Base-by-base conservation (phyloP, 2,113 vertebrate genomes). In the Benthochromis sp. region DNA sequence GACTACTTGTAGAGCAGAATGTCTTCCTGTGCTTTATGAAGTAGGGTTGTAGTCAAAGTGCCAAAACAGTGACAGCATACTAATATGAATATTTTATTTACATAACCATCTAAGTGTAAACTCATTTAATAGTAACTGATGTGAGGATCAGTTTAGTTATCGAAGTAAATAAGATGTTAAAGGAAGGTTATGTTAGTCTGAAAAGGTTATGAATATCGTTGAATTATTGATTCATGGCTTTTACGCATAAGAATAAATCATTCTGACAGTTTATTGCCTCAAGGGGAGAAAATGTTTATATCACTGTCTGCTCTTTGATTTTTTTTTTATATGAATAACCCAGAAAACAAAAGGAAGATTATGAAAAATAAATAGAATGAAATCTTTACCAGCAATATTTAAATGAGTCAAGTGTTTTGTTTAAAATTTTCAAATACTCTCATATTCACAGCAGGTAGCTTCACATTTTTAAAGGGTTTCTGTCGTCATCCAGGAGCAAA, bases 181-280 rank as follows among this genome's bases (percentile, higher is more conserved):
- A 82, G 52, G 57, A 90, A 45, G n/a, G 31, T 54, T 78, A 38
- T 36, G 57, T 83, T 84, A 71, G 11, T 83, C 82, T 84, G 45
- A 89, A 6, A 88, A 83, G 43, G 54, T 78, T 52, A 27, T 50
- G 45, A 83, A 85, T 87, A 66, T 73, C 5, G 50, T 83, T 83
- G 76, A 38, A 86, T 85, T 55, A 88, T 90, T 86, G 84, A 90
- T 90, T 85, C 17, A 53, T 89, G 52, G 27, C 36, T 52, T 83
- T 71, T 59, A 55, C 29, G 85, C 29, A 61, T 13, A 19, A 82
- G 36, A 80, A 85, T 90, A 83, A 90, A 86, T 94, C 82, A 88
- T 88, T 85, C 53, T 89, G 87, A 89, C 80, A 85, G 81, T 61
- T 85, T 43, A 80, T 38, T 14, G 80, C 84, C 73, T 82, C 13